Percentiles rank a stretch among this genome's conserved stretches.
Evolutionary conservation across 2,797 vertebrate genomes (phyloP).

Genomic region (Alfaro cultratus): DNA sequence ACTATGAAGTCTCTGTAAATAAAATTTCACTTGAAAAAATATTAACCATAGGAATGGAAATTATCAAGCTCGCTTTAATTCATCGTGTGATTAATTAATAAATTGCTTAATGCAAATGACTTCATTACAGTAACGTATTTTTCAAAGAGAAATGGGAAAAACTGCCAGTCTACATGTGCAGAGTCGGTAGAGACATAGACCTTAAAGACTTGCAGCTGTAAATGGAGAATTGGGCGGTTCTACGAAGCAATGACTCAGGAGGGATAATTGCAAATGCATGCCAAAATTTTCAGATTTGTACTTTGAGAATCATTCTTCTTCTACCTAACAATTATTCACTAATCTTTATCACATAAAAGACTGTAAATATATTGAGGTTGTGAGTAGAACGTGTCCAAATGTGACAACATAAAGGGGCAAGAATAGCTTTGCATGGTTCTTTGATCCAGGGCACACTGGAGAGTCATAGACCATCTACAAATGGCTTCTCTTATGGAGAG

Average conservation of each 20-base stretch:
- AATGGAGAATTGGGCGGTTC: neutral
- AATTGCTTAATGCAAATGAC: too few species aligned
- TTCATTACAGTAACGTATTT: neutral
- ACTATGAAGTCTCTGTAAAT: too few species aligned
- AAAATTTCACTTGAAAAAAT: too few species aligned
- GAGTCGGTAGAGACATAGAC: neutral
- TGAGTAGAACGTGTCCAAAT: neutral
- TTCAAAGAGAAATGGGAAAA: neutral
- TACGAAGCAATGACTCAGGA: neutral
- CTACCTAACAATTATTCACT: neutral
- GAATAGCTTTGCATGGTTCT: neutral
- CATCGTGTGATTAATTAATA: too few species aligned
- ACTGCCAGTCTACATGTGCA: neutral
- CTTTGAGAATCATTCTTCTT: neutral
- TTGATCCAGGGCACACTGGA: constrained; percentile 19
- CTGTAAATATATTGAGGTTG: neutral
- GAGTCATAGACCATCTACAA: constrained; percentile 46
- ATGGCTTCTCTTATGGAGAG: constrained; percentile 53
- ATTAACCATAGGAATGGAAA: too few species aligned
- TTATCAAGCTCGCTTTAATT: too few species aligned
- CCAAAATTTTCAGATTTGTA: neutral
- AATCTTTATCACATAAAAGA: neutral
- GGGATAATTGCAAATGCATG: neutral
- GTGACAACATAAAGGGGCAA: neutral
- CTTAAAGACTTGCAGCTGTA: constrained; percentile 3